Base-by-base conservation (phyloP, 2,113 vertebrate genomes). In the Lontra canadensis region DNA sequence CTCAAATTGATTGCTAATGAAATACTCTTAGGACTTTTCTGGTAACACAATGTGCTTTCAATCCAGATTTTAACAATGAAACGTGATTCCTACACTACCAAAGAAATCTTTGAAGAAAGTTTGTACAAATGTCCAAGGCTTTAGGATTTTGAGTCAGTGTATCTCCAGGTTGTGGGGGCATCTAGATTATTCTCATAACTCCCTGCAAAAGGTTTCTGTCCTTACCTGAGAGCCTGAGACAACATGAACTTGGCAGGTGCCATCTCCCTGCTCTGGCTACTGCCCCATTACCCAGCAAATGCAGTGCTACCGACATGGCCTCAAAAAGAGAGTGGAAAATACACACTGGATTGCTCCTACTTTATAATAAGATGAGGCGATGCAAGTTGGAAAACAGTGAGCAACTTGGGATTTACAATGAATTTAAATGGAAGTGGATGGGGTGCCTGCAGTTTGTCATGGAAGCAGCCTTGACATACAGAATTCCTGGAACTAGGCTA, bases 381-480 rank as follows among this genome's bases (percentile, higher is more conserved):
- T n/a, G 14, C 63, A 92, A 79, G 67, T 94, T 94, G 69, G 65
- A 96, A 95, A 97, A 96, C 78, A 94, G 90, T 71, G 96, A 98
- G 90, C 31, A 87, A 95, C n/a, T 88, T 78, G 81, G 93, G 82
- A 95, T 84, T 80, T 21, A 96, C 90, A 94, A 67, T 98, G 98
- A 98, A 95, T 96, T 96, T 98, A 71, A 98, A 97, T 89, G 95
- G 97, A 78, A 88, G 88, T 82, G 94, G 90, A 96, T 91, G 39
- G 10, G 26, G 84, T 95, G 95, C 67, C 97, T 96, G 85, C 49
- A 94, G 93, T 92, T 81, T 91, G 89, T 98, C 98, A 98, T 89
- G 65, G 90, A 85, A 67, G 78, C 86, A 96, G 96, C 82, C 95
- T 85, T 26, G 1, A 82, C 93, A 44, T 18, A 52, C 90, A 95